A percentile compares a stretch with the other conserved stretches of the same genome.
These are phyloP conservation scores for Erythrocebus patas DNA, from an alignment of 2,113 vertebrate species.

Conservation along the genomic window DNA sequence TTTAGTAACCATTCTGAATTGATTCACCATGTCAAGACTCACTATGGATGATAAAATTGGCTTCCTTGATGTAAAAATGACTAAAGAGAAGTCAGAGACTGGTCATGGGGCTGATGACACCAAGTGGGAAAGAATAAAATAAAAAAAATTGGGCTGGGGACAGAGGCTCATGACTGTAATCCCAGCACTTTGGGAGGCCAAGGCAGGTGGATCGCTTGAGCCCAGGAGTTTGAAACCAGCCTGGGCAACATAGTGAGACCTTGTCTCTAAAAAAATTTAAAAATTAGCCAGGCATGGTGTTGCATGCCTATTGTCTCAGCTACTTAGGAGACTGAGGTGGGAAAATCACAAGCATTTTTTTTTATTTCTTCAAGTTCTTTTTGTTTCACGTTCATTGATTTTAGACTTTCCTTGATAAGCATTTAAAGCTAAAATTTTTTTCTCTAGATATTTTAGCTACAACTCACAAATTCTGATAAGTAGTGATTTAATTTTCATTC, in stretches of 20 bases:
- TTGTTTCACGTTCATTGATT: background rate
- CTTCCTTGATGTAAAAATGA: background rate
- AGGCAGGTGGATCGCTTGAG: background rate
- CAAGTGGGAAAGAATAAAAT: background rate
- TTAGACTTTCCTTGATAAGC: background rate
- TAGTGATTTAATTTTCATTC: background rate
- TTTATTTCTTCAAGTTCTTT: background rate
- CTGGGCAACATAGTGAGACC: no score
- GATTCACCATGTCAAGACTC: background rate
- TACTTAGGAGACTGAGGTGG: background rate
- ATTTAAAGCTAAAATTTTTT: background rate
- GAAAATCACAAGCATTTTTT: background rate
- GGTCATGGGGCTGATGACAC: background rate
- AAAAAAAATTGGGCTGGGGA: background rate
- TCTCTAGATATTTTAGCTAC: background rate
- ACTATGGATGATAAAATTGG: background rate
- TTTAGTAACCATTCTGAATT: background rate
- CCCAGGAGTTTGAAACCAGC: background rate
- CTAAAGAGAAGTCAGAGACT: background rate
- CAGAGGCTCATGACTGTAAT: no score
- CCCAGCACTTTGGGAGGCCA: no score
- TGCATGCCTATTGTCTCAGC: background rate
- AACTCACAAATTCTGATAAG: background rate
- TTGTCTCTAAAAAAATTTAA: no score
- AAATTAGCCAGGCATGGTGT: no score